Evolutionary conservation across 2,797 vertebrate species (phyloP).

Genomic region (Limosa lapponica): DNA sequence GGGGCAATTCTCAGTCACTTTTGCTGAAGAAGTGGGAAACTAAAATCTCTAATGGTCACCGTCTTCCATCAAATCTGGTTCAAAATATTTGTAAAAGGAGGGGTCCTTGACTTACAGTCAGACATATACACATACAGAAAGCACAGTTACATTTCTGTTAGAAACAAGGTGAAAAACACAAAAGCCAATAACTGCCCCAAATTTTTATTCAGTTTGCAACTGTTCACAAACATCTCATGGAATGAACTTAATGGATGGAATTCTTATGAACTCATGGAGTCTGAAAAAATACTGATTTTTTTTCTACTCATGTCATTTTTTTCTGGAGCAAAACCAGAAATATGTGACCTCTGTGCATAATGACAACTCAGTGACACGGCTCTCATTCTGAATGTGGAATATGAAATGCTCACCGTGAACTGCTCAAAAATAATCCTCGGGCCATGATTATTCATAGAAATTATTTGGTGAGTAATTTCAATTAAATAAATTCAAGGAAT

Average conservation of each 20-base stretch:
- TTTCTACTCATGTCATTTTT: background rate
- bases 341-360: conserved; percentile 33
- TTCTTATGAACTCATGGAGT: background rate
- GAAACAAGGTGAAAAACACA: background rate
- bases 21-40: background rate
- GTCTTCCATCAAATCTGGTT: background rate
- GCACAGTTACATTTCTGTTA: background rate
- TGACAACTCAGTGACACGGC: conserved; percentile 32
- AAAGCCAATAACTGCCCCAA: background rate
- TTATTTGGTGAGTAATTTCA: conserved; percentile 71
- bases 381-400: conserved; percentile 31
- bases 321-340: background rate
- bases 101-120: background rate
- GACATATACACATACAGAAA: background rate
- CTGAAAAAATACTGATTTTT: background rate
- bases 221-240: background rate
- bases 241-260: background rate
- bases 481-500: conserved; percentile 68
- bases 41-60: background rate
- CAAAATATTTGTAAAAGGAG: background rate
- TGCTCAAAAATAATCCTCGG: conserved; percentile 56
- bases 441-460: conserved; percentile 70
- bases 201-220: background rate
- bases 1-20: background rate
- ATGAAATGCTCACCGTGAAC: background rate